A percentile compares a stretch with the other conserved stretches of the same genome.
Conservation (phyloP, 2,888 invertebrate species). For the Eupithecia vulgata region DNA sequence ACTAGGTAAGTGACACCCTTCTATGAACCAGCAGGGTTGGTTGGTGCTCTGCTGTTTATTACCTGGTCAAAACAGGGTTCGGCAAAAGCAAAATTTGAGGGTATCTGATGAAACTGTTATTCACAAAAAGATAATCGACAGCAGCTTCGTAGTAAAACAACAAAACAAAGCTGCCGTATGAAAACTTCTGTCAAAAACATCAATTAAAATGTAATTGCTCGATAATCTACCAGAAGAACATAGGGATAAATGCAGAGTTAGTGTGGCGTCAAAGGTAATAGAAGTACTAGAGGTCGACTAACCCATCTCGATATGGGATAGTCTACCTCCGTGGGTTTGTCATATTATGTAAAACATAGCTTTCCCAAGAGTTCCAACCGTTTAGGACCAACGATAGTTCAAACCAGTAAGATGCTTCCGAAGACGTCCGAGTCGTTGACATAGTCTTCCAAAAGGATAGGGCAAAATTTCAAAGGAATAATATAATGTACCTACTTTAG, state of each 20-base stretch:
- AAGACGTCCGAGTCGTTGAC: no score
- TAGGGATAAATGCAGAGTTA: not conserved
- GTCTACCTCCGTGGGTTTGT: no score
- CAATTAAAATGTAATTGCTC: not conserved
- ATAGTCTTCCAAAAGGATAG: no score
- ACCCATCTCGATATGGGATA: no score
- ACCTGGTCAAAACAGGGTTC: not conserved
- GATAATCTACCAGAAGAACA: not conserved
- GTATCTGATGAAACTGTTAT: not conserved
- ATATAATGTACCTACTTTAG: no score
- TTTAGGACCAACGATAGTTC: not conserved
- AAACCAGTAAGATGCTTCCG: no score
- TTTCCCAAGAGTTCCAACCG: not conserved
- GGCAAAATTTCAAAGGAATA: not conserved
- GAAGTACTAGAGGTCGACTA: no score
- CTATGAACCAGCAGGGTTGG: constrained; percentile 41
- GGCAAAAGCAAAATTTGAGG: not conserved
- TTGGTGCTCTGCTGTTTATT: constrained; percentile 28
- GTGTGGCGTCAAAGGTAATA: not conserved
- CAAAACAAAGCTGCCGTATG: no score
- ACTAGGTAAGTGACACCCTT: constrained; percentile 64
- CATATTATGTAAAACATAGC: no score
- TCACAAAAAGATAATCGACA: not conserved
- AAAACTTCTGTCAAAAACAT: not conserved
- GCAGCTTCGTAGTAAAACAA: no score